Conservation (phyloP, 2,797 vertebrate genomes). For the Rachycentron canadum region DNA sequence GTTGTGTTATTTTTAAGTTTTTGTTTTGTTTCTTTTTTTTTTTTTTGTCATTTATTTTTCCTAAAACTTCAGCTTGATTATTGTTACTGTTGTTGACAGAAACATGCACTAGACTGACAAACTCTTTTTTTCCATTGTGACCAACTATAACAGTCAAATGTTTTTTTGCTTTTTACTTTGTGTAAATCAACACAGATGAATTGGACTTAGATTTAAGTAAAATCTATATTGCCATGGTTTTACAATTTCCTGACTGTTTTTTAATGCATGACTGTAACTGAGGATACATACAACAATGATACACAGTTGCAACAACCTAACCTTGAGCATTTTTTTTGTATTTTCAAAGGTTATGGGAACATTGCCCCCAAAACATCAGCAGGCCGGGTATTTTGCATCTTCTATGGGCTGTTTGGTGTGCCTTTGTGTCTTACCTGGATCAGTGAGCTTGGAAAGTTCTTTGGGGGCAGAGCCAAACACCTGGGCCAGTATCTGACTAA, state of each 20-base stretch:
- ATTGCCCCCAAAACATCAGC: constrained; percentile 95
- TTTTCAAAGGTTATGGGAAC: constrained; percentile 92
- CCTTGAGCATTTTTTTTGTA: background rate
- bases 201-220: background rate
- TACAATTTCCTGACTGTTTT: background rate
- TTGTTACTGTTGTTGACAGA: background rate
- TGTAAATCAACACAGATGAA: background rate
- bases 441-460: constrained; percentile 98
- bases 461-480: constrained; percentile 97
- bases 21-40: background rate
- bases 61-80: background rate
- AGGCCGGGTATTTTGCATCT: constrained; percentile 96
- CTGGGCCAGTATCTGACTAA: constrained; percentile 94
- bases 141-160: background rate
- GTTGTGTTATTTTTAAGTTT: no score
- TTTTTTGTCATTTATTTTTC: background rate
- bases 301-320: background rate
- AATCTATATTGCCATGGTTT: background rate
- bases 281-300: background rate
- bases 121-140: background rate
- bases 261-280: no score
- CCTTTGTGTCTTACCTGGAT: constrained; percentile 98
- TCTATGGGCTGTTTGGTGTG: constrained; percentile 98
- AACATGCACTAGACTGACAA: background rate
- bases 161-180: background rate